These are phyloP conservation scores for Sericinus montela DNA, from an alignment of 2,888 invertebrate species.

Conservation along the genomic window DNA sequence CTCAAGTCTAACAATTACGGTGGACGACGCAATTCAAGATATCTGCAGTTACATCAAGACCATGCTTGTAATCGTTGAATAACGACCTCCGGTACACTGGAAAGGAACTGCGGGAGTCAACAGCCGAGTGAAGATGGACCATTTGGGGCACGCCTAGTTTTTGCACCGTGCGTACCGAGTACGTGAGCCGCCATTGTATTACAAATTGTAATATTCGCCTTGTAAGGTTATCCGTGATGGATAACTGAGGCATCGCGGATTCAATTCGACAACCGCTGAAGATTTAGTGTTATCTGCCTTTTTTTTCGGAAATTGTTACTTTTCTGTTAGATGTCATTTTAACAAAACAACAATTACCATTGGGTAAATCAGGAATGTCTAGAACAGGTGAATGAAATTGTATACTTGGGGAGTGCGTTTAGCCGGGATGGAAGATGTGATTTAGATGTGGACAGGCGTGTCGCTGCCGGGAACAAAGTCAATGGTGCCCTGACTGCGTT, in stretches of 20 bases:
- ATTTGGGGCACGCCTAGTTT: slow-evolving; percentile 52
- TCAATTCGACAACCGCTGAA: slow-evolving; percentile 10
- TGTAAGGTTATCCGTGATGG: slow-evolving; percentile 25
- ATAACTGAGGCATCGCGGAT: slow-evolving; percentile 27
- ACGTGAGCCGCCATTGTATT: slow-evolving; percentile 52
- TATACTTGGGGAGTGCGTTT: too few species aligned
- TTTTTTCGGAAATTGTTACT: not conserved
- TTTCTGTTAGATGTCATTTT: not conserved
- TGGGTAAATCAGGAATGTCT: too few species aligned
- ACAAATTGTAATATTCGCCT: slow-evolving; percentile 66
- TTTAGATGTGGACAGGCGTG: too few species aligned
- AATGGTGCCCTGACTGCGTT: too few species aligned
- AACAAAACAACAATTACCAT: too few species aligned
- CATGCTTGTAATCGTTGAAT: slow-evolving; percentile 21
- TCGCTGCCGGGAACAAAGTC: too few species aligned
- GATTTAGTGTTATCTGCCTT: slow-evolving; percentile 6
- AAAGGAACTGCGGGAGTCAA: slow-evolving; percentile 28
- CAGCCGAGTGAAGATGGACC: slow-evolving; percentile 33
- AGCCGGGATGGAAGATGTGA: too few species aligned
- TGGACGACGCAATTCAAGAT: slow-evolving; percentile 17
- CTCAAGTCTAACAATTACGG: slow-evolving; percentile 22
- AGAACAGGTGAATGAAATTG: too few species aligned
- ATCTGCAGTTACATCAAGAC: slow-evolving; percentile 19
- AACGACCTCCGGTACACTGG: slow-evolving; percentile 17
- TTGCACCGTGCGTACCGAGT: slow-evolving; percentile 29